Evolutionary conservation across 2,888 invertebrate species (phyloP).

Genomic region (Cordilura impudica): DNA sequence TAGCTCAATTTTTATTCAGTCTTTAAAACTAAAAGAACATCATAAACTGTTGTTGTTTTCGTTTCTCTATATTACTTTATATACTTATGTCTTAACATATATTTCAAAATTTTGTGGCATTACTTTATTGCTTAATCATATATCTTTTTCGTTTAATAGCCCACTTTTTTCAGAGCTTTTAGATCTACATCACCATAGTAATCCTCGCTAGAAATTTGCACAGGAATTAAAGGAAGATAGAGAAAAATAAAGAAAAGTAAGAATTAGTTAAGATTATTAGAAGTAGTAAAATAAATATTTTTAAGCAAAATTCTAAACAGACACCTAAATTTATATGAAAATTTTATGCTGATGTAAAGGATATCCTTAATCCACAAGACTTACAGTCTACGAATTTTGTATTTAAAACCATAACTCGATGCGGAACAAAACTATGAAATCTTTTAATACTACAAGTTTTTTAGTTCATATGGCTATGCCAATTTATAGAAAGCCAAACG

Average conservation of each 20-base stretch:
- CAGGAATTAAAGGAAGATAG: slow-evolving; percentile 56
- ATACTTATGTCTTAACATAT: background rate
- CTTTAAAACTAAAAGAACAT: slow-evolving; percentile 21
- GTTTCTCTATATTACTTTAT: slow-evolving; percentile 2
- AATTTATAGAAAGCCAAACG: too few species aligned
- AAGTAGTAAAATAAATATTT: too few species aligned
- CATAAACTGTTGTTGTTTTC: slow-evolving; percentile 8
- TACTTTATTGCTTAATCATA: slow-evolving; percentile 20
- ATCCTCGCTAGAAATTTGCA: slow-evolving; percentile 84
- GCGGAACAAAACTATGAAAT: too few species aligned
- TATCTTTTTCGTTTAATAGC: slow-evolving; percentile 74
- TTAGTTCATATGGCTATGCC: too few species aligned
- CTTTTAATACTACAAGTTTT: too few species aligned
- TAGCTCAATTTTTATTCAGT: slow-evolving; percentile 28
- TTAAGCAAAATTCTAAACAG: too few species aligned
- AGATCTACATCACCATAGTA: slow-evolving; percentile 95
- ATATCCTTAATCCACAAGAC: too few species aligned
- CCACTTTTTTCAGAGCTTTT: slow-evolving; percentile 90
- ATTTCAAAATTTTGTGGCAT: slow-evolving; percentile 22
- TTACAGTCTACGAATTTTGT: too few species aligned
- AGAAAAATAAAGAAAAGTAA: slow-evolving; percentile 37
- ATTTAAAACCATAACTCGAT: too few species aligned
- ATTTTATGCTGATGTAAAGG: too few species aligned
- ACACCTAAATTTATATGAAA: too few species aligned
- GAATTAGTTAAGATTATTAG: background rate